Evolutionary conservation across 2,797 vertebrate species (phyloP).

Genomic region (Lepus townsendii): DNA sequence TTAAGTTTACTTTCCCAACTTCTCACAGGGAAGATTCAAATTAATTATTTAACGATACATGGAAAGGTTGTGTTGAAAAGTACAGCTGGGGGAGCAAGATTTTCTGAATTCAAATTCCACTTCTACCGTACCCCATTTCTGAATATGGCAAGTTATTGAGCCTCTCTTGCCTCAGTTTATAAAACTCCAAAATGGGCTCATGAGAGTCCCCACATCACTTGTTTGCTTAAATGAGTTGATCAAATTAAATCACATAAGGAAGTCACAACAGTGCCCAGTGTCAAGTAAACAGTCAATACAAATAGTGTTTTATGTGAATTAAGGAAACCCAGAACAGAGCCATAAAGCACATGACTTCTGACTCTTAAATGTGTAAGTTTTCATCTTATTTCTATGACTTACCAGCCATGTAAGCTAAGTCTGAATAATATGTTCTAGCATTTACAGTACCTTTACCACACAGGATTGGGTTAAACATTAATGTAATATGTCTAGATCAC

Average conservation of each 20-base stretch:
- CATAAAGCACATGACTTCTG: background rate
- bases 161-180: conserved; percentile 32
- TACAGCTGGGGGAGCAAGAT: background rate
- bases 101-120: conserved; percentile 58
- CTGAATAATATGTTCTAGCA: background rate
- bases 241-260: background rate
- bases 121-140: background rate
- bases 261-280: background rate
- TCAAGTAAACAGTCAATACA: conserved; percentile 21
- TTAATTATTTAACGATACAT: conserved; percentile 12
- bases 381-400: conserved; percentile 31
- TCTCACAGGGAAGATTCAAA: background rate
- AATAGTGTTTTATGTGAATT: background rate
- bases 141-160: background rate
- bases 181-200: conserved; percentile 32
- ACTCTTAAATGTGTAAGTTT: conserved; percentile 25
- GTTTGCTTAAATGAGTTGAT: background rate
- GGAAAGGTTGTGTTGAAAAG: conserved; percentile 11
- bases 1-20: conserved; percentile 15
- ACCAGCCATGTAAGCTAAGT: background rate
- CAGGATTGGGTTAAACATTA: conserved; percentile 35
- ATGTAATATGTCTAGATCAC: background rate
- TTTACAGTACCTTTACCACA: background rate
- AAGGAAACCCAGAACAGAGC: background rate
- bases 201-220: background rate